Evolutionary conservation across 2,797 vertebrate genomes (phyloP).

Genomic region (Hoplostethus atlanticus): DNA sequence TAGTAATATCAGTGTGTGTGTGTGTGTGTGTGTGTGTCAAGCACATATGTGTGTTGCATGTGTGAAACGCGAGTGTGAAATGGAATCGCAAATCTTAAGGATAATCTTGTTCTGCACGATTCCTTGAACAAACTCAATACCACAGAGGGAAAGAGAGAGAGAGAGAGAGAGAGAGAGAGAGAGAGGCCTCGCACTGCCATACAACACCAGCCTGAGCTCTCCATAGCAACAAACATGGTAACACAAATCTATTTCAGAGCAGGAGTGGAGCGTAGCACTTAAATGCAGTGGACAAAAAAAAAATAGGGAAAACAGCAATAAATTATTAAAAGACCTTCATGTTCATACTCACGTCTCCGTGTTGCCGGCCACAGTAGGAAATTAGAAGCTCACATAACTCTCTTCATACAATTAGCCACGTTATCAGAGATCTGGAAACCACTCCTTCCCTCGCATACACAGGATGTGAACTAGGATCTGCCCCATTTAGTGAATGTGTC

Average conservation of each 20-base stretch:
- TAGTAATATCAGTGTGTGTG: conserved; percentile 55
- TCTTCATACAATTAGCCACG: conserved; percentile 4
- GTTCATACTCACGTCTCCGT: conserved; percentile 71
- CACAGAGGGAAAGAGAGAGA: not conserved
- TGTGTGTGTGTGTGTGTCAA: conserved; percentile 29
- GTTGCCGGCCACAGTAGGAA: conserved; percentile 57
- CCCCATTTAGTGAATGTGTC: conserved; percentile 45
- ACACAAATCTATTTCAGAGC: conserved; percentile 81
- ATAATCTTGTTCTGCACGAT: conserved; percentile 56
- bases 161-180: conserved; percentile 31
- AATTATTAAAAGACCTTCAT: conserved; percentile 76
- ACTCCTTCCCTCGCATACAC: conserved; percentile 46
- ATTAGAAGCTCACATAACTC: conserved; percentile 43
- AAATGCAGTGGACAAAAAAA: conserved; percentile 50
- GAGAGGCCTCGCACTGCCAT: conserved; percentile 38
- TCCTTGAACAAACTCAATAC: conserved; percentile 62
- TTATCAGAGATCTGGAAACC: conserved; percentile 64
- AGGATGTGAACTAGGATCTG: conserved; percentile 64
- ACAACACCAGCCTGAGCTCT: conserved; percentile 70
- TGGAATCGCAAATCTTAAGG: conserved; percentile 41
- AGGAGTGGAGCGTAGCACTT: conserved; percentile 63
- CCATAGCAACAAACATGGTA: conserved; percentile 82
- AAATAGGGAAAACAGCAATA: conserved; percentile 67
- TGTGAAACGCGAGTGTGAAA: conserved; percentile 31
- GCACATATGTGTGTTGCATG: not conserved